phyloP scores from a whole-genome alignment of 2,113 vertebrate genomes.

The Anoura caudifer region DNA sequence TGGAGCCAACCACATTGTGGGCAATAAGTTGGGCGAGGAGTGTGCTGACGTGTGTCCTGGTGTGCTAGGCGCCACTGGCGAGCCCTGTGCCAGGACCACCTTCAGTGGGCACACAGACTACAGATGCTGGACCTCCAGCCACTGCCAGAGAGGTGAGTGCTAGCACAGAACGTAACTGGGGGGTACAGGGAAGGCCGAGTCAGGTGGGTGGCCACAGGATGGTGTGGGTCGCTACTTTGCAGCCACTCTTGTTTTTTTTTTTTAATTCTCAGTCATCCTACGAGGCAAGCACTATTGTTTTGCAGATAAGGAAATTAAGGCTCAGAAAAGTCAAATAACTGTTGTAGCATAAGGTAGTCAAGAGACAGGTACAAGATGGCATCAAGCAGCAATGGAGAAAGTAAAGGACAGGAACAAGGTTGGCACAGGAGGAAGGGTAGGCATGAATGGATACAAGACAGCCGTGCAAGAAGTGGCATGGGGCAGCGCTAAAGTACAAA shows the following conservation, averaged over 20 bases:
- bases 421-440: background rate
- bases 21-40: conserved; percentile 82
- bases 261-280: background rate
- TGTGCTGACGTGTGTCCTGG: conserved; percentile 84
- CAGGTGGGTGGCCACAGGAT: background rate
- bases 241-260: background rate
- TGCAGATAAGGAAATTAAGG: background rate
- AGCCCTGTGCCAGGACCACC: conserved; percentile 79
- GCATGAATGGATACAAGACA: background rate
- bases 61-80: conserved; percentile 74
- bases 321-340: background rate
- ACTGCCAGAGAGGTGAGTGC: conserved; percentile 86
- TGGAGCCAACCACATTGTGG: conserved; percentile 81
- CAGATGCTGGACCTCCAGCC: conserved; percentile 86
- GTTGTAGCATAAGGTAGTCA: background rate
- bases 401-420: background rate
- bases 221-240: background rate
- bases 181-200: background rate
- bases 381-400: background rate
- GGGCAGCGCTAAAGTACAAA: background rate
- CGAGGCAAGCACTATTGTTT: background rate
- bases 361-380: background rate
- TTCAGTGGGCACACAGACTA: conserved; percentile 76
- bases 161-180: rapidly evolving
- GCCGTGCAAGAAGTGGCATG: background rate